Percentiles rank a stretch among this genome's conserved stretches.
These are phyloP conservation scores for Aphelocoma coerulescens DNA, from an alignment of 2,113 vertebrate genomes.

Conservation along the genomic window DNA sequence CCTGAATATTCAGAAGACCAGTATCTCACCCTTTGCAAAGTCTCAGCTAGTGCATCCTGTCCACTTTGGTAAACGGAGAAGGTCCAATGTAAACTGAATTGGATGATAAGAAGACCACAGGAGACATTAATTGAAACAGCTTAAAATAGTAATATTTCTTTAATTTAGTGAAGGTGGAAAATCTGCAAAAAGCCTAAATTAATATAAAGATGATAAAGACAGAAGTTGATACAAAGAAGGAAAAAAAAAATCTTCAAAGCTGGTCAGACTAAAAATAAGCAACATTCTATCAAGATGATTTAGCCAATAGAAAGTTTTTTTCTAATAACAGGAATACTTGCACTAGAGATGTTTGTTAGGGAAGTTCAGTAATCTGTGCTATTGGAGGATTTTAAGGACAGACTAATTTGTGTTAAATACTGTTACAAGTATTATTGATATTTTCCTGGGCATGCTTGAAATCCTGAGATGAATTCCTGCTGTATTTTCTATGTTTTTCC, in stretches of 20 bases:
- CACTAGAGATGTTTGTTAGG: neutral
- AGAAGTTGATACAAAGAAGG: neutral
- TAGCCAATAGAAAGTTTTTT: neutral
- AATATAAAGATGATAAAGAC: neutral
- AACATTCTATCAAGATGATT: neutral
- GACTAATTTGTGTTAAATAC: neutral
- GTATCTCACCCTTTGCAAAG: neutral
- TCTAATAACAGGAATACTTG: neutral
- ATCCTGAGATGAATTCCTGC: neutral
- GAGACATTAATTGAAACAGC: neutral
- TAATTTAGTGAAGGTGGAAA: neutral
- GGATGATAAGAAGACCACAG: neutral
- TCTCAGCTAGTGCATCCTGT: neutral
- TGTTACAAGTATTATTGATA: neutral
- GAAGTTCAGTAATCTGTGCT: neutral
- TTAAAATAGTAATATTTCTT: neutral
- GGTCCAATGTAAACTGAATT: neutral
- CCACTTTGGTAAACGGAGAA: neutral
- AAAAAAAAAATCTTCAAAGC: neutral
- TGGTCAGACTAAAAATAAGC: neutral
- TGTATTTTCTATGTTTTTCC: neutral
- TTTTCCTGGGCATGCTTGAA: neutral
- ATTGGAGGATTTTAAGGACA: neutral
- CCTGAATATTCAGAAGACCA: neutral
- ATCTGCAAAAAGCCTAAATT: neutral